Base-by-base conservation (phyloP, 2,888 invertebrate genomes). In the Metalampra italica region DNA sequence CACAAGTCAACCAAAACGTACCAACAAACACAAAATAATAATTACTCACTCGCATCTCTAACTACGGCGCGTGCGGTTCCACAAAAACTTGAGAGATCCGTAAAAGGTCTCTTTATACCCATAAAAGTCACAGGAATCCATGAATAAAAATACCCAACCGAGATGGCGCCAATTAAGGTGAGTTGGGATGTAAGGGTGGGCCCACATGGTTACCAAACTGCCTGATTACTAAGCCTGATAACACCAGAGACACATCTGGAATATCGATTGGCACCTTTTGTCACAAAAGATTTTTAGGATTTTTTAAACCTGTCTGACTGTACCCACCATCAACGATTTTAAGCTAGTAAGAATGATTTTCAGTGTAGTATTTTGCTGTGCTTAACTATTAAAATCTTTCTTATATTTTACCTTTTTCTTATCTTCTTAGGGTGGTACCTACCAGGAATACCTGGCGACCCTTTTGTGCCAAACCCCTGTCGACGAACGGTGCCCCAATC, bases 141-240 rank as follows among this genome's bases (percentile, higher is more conserved):
- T 57, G 54, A 56, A 58, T 59, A 57, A 57, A 56, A 58, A 60
- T 57, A 48, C 54, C 47, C 51, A 48, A 47, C 53, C 55, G 50
- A 53, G 47, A 55, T 49, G 52, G 46, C 53, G 53, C 50, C 54
- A 53, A 52, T 54, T 53, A 51, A 38, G 47, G 45, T 13, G 82
- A 82, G 83, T 84, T 82, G 82, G 81, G 74, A 75, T 70, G 78
- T 39, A 14, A 39, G 39, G 39, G 8, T 14, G 2, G 39, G 39
- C 5, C 39, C 39, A 39, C 39, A 39, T 14, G 13, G 38, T 1
- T 8, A 36, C 8, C 9, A 4, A 36, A 36, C n/a, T 36, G 12
- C 34, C 22, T 22, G 22, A 22, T 22, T 5, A 5, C 22, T 22
- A 3, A 34, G 34, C 8, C 9, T 11, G 34, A 34, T 34, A 11